Evolutionary conservation across 1,140 invertebrate genomes (phyloP).

Genomic region (Druon quercuslanigerum): DNA sequence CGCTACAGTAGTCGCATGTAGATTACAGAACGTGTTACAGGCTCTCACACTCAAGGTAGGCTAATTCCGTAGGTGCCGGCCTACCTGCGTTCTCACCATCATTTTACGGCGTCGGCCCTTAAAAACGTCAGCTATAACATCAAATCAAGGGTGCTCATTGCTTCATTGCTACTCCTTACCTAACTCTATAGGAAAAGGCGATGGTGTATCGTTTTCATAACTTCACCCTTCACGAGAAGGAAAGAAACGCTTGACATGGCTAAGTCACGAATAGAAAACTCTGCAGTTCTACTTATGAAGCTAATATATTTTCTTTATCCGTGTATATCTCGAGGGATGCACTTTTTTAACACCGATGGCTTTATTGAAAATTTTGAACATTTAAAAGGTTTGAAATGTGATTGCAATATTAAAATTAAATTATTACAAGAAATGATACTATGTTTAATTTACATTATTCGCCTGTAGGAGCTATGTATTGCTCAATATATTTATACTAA

Average conservation of each 20-base stretch:
- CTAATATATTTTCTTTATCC: too few species aligned
- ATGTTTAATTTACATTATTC: too few species aligned
- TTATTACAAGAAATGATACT: too few species aligned
- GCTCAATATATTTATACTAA: too few species aligned
- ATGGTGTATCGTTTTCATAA: background rate
- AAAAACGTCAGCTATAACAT: background rate
- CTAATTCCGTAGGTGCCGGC: constrained; percentile 7
- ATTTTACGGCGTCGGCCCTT: background rate
- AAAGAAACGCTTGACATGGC: background rate
- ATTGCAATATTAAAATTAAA: too few species aligned
- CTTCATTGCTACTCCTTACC: background rate
- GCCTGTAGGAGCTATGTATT: too few species aligned
- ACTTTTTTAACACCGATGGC: too few species aligned
- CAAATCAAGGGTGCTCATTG: constrained; percentile 13
- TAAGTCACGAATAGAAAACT: background rate
- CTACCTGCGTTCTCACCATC: background rate
- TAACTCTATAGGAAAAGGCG: background rate
- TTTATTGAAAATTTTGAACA: too few species aligned
- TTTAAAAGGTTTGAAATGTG: too few species aligned
- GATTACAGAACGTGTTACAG: background rate
- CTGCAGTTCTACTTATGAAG: too few species aligned
- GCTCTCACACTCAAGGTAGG: constrained; percentile 6
- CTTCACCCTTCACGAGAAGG: background rate
- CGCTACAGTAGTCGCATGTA: constrained; percentile 15
- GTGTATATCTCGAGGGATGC: too few species aligned